Base-by-base conservation (phyloP, 2,888 invertebrate genomes). In the Rotaria sp. region DNA sequence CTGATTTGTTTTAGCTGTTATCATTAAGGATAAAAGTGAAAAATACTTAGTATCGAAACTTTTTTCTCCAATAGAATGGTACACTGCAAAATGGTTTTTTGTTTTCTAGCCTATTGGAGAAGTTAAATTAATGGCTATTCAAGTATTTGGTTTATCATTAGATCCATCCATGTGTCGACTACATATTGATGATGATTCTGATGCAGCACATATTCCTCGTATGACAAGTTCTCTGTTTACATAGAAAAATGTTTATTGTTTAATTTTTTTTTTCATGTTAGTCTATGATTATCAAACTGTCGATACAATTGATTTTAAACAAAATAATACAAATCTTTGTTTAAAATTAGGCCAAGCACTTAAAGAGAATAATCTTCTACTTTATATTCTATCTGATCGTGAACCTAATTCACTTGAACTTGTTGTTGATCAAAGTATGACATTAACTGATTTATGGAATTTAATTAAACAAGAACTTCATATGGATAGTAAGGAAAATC, bases 241-340 rank as follows among this genome's bases (percentile, higher is more conserved):
- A 4, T 21, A 52, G 24, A 52, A 15, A 52, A 5, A 52, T 11
- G 2, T 48, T 11, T 30, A 15, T 59, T 38, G 4, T 13, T 26
- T 45, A 21, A 26, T 80, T 45, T 8, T 30, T 74, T 74, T 35
- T 67, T 18, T 74, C 1, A 38, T 74, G 5, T 75, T 45, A 80
- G 80, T 80, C 0, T 80, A 80, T n/a, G 80, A 80, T 80, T 26
- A 80, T 80, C 80, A 80, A 45, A 41, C 80, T 24, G 80, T 80
- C 5, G 80, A 80, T 80, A 41, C 38, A 45, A 80, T 80, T 45
- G n/a, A 80, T 10, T 80, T 80, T n/a, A 80, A n/a, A 45, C 35
- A 67, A 67, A 80, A n/a, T 45, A n/a, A 26, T 45, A 80, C 80
- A 41, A 80, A 80, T 80, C n/a, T 80, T 0, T 80, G 80, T 80